These are phyloP conservation scores for Carapus acus DNA, from an alignment of 2,797 vertebrate species.

Conservation along the genomic window DNA sequence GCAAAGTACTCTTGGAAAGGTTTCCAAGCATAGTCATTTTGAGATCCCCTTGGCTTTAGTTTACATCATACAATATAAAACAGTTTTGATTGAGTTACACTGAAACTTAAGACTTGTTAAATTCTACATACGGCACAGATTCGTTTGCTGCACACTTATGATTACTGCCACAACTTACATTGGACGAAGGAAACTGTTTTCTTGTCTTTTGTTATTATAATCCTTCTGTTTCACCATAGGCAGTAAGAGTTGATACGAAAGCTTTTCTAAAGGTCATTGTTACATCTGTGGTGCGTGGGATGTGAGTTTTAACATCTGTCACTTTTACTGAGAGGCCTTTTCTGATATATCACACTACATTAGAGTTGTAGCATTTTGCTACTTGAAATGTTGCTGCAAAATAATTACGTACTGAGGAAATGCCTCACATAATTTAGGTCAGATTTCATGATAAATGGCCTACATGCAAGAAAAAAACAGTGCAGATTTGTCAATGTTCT, in stretches of 20 bases:
- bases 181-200: slow-evolving; percentile 42
- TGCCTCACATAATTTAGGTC: no score
- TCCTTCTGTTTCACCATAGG: slow-evolving; percentile 3
- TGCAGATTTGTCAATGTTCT: no score
- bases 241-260: not conserved
- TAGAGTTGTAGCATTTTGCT: not conserved
- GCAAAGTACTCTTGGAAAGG: no score
- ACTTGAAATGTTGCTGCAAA: not conserved
- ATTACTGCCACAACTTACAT: slow-evolving; percentile 32
- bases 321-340: not conserved
- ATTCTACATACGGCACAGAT: no score
- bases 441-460: no score
- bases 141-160: no score
- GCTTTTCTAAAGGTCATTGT: not conserved
- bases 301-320: not conserved
- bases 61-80: no score
- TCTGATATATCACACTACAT: slow-evolving; percentile 3
- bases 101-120: no score
- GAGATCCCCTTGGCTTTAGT: no score
- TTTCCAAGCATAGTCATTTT: no score
- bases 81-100: no score
- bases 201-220: slow-evolving; percentile 5
- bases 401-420: not conserved
- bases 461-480: no score
- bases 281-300: not conserved